Conservation (phyloP, 2,113 vertebrate genomes). For the Alectura lathami region DNA sequence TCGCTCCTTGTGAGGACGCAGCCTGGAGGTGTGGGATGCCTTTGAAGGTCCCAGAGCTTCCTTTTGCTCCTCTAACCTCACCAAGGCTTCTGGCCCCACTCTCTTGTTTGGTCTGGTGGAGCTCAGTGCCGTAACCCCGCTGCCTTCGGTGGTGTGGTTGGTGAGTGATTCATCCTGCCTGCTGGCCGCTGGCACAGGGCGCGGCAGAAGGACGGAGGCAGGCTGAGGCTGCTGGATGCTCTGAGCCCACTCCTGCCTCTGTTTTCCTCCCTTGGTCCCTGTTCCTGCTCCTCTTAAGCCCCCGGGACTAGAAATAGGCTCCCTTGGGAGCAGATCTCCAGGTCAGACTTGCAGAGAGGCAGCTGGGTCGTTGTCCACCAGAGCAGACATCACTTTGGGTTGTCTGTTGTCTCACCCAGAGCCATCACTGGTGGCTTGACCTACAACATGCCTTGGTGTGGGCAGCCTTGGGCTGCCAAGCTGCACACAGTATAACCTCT, state of each 20-base stretch:
- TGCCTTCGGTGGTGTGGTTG: constrained; percentile 7
- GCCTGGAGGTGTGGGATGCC: background rate
- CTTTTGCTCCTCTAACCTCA: background rate
- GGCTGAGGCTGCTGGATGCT: background rate
- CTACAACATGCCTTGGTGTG: background rate
- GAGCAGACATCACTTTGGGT: background rate
- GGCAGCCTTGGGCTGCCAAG: background rate
- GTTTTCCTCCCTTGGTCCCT: background rate
- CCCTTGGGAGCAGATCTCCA: accelerated
- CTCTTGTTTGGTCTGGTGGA: constrained; percentile 48
- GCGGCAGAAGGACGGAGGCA: constrained; percentile 6
- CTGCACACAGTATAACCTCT: background rate
- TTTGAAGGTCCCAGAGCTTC: background rate
- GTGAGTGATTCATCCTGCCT: constrained; percentile 1
- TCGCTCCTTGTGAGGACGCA: background rate
- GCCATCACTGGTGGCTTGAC: accelerated
- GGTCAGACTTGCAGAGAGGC: background rate
- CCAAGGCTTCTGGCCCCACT: background rate
- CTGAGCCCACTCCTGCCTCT: background rate
- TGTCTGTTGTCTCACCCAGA: background rate
- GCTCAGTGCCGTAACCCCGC: background rate
- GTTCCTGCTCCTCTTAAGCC: background rate
- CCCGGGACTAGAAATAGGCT: background rate
- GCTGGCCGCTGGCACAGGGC: background rate
- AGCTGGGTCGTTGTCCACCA: background rate